Evolutionary conservation across 2,113 vertebrate genomes (phyloP).

Genomic region (Pan paniscus): DNA sequence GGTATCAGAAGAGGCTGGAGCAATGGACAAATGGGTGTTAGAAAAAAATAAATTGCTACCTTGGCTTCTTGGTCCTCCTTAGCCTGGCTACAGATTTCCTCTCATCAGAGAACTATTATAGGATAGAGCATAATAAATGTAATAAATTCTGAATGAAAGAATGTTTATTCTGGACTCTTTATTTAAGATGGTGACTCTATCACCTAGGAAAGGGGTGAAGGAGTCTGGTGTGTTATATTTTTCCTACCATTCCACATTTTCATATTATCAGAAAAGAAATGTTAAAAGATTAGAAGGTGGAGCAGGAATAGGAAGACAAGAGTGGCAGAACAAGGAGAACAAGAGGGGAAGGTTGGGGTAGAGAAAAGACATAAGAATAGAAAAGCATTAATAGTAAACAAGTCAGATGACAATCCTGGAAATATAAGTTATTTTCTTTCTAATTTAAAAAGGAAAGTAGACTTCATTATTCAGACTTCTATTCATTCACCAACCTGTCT

Average conservation of each 20-base stretch:
- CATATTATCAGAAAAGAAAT: conserved; percentile 21
- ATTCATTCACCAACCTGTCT: neutral
- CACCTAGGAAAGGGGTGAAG: neutral
- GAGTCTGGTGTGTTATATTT: neutral
- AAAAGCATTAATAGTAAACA: neutral
- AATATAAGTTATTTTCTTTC: neutral
- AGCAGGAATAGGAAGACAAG: neutral
- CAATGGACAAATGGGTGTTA: neutral
- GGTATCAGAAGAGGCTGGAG: neutral
- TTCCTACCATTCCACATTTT: neutral
- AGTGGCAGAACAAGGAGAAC: neutral
- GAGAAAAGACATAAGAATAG: neutral
- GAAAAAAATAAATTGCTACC: neutral
- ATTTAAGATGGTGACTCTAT: neutral
- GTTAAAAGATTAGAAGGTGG: neutral
- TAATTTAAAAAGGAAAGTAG: neutral
- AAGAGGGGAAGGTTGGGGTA: neutral
- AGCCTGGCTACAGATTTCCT: neutral
- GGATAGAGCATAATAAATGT: neutral
- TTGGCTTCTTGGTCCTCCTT: conserved; percentile 3
- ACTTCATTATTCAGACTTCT: neutral
- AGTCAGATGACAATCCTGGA: neutral
- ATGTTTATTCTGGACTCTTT: neutral
- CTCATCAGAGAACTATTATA: neutral
- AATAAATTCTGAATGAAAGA: neutral